Conservation (phyloP, 2,797 vertebrate genomes). For the Hephaestus fuliginosus region DNA sequence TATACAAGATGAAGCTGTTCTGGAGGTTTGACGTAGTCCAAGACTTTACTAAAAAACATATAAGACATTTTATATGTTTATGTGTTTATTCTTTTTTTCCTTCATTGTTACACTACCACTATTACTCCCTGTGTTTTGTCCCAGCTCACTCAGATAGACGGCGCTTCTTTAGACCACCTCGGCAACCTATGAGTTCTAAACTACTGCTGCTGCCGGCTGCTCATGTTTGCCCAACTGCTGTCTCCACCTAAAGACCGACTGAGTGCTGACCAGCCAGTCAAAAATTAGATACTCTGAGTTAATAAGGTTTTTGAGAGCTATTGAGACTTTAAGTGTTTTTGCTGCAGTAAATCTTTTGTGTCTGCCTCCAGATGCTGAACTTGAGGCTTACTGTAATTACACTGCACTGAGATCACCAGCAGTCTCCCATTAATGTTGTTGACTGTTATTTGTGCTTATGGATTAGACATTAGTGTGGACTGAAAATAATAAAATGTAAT, state of each 20-base stretch:
- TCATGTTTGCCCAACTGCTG: background rate
- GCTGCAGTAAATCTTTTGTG: slow-evolving; percentile 11
- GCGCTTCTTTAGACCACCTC: background rate
- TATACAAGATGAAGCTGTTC: background rate
- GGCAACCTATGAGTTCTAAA: background rate
- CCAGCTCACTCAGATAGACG: background rate
- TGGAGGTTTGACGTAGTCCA: background rate
- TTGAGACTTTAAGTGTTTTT: background rate
- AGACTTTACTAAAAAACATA: background rate
- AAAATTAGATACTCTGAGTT: slow-evolving; percentile 5
- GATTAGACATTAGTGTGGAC: background rate
- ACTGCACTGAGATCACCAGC: background rate
- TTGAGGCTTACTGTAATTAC: background rate
- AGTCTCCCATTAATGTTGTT: background rate
- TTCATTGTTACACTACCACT: background rate
- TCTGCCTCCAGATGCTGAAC: slow-evolving; percentile 8
- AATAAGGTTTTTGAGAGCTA: slow-evolving; percentile 5
- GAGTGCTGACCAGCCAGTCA: slow-evolving; percentile 4
- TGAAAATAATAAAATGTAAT: slow-evolving; percentile 12
- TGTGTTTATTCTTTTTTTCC: background rate
- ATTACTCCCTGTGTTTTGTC: background rate
- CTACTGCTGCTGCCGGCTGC: slow-evolving; percentile 1
- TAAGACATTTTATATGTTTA: background rate
- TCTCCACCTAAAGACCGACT: background rate
- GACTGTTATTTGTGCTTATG: background rate